Conservation (phyloP, 2,888 invertebrate species). For the Stramonita haemastoma region DNA sequence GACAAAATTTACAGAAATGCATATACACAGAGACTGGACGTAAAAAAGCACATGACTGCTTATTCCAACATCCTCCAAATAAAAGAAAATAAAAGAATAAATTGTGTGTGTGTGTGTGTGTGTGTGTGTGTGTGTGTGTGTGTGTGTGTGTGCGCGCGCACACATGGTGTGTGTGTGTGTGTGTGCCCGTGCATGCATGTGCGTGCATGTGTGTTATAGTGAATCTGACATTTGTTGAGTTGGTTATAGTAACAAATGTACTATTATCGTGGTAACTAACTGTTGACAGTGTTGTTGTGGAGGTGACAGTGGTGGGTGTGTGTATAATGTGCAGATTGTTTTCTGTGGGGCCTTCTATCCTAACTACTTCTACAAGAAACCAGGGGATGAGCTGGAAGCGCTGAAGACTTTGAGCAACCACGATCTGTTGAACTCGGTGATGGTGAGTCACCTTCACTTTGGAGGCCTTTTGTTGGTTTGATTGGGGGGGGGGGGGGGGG, state of each 20-base stretch:
- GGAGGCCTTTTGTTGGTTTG: neutral
- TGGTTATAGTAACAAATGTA: neutral
- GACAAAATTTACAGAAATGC: too few species aligned
- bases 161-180: too few species aligned
- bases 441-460: conserved; percentile 74
- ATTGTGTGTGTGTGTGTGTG: too few species aligned
- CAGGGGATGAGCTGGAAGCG: conserved; percentile 83
- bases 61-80: too few species aligned
- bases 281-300: too few species aligned
- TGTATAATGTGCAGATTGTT: conserved; percentile 81
- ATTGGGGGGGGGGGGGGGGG: too few species aligned
- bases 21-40: too few species aligned
- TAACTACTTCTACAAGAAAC: conserved; percentile 87
- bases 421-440: conserved; percentile 88
- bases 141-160: too few species aligned
- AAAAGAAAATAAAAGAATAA: too few species aligned
- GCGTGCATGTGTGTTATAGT: neutral
- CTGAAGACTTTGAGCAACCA: conserved; percentile 84
- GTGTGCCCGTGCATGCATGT: neutral
- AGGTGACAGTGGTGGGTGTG: neutral
- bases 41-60: too few species aligned
- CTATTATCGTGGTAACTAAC: neutral
- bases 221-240: neutral
- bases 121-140: neutral
- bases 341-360: conserved; percentile 95